Evolutionary conservation across 35 echinoderm and acorn worm genomes (phyloP), one percentile per base, ranked within the genome.

Genomic region (Amphiura filiformis): DNA sequence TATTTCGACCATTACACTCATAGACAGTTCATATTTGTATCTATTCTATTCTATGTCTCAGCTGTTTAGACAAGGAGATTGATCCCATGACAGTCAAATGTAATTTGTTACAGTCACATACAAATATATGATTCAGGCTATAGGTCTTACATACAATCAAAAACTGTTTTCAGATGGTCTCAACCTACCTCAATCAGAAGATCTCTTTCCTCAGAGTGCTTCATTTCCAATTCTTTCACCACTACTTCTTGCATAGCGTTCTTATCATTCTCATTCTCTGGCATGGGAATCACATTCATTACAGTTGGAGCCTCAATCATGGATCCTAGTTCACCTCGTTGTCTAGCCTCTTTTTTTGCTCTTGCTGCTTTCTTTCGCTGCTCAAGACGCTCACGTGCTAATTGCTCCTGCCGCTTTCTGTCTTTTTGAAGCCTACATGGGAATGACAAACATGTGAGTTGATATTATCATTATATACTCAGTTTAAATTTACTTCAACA

Each of bases 211-310:
- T 80, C 49, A 20, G 30, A 11, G 32, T 94, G 92, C 37, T 87
- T 96, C 36, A 94, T 84, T 89, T 97, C 95, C 92, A 97, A 91
- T 44, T 97, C 95, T 80, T 94, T 84, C 13, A 97, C 35, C 12
- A 97, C 92, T 44, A 83, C 95, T 79, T 97, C 92, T 84, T 97
- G 92, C 83, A 92, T 84, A 13, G 75, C 92, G 32, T 82, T 82
- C 26, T 87, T 91, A 70, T 91, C 86, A 85, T 94, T 65, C 78
- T 84, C 82, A 92, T 97, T 86, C 40, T 93, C 92, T 44, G 95
- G 95, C 33, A 97, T 79, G 32, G 89, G 80, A 22, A 94, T 83
- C 44, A 52, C 44, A 11, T 7, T 11, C 44, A 52, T 52, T 20
- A 52, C 44, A 52, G 44, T 52, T 20, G 44, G 44, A 20, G 44